phyloP scores from a whole-genome alignment of 2,797 vertebrate genomes.

The Rousettus madagascariensis region DNA sequence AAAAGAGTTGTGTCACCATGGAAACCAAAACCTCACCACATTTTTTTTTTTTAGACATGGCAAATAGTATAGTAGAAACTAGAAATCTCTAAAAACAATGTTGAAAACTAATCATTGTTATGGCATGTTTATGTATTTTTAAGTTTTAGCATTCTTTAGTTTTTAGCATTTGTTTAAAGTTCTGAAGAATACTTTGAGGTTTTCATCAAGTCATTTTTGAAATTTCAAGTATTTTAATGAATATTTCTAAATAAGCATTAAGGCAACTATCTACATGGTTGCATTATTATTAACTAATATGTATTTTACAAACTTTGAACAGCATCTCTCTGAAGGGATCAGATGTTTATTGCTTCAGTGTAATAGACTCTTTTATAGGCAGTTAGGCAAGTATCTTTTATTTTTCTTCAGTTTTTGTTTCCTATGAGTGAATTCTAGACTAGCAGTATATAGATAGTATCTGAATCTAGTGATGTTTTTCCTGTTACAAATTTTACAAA shows the following conservation, averaged over 20 bases:
- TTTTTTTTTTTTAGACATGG: slow-evolving; percentile 75
- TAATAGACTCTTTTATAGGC: background rate
- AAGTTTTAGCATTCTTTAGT: slow-evolving; percentile 14
- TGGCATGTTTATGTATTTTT: slow-evolving; percentile 31
- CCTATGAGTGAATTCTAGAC: background rate
- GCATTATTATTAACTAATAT: background rate
- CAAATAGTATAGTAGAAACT: slow-evolving; percentile 78
- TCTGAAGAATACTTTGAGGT: slow-evolving; percentile 7
- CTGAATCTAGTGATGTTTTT: background rate
- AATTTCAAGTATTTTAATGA: background rate
- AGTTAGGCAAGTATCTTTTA: background rate
- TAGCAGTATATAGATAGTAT: background rate
- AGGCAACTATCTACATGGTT: background rate
- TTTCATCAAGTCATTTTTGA: slow-evolving; percentile 27
- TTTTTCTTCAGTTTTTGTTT: slow-evolving; percentile 34
- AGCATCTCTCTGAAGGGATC: background rate
- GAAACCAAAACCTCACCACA: slow-evolving; percentile 79
- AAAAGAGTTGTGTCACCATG: slow-evolving; percentile 80
- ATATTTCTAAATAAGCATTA: background rate
- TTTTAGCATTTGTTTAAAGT: slow-evolving; percentile 54
- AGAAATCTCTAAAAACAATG: slow-evolving; percentile 77
- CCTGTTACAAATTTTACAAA: background rate
- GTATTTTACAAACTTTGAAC: background rate
- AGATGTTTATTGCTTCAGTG: background rate
- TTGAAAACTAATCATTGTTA: slow-evolving; percentile 43